Base-by-base conservation (phyloP, 2,888 invertebrate genomes). In the Mesochorus sp. region DNA sequence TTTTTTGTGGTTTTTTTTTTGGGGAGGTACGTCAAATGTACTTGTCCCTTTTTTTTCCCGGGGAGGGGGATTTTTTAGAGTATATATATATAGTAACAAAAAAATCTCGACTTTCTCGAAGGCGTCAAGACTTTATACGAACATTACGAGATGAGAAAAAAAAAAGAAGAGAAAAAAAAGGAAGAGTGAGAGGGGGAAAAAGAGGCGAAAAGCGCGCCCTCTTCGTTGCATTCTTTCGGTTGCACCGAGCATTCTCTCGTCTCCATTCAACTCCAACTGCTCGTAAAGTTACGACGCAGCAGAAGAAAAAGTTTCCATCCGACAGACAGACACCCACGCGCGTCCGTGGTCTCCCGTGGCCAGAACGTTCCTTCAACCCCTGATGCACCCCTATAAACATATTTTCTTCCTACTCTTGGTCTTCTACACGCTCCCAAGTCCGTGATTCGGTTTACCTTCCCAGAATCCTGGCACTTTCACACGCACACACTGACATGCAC, bases 391-490 rank as follows among this genome's bases (percentile, higher is more conserved):
- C 17, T 34, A 39, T n/a, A 5, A 31, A 39, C 53, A 37, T 57
- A 51, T 67, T 67, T 59, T 62, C 53, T 55, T 47, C 61, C 53
- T 37, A 42, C 66, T 53, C 17, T 17, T 44, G 59, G 31, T 39
- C 6, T 49, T 26, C 42, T 64, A n/a, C n/a, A n/a, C 57, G 37
- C 6, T 12, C 21, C 6, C 12, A 1, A 34, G 72, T 49, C 53
- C 51, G 80, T 76, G 84, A 85, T 84, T 83, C 80, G 82, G 82
- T 85, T 83, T 83, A 72, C 76, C 80, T 75, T 66, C 76, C 64
- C 75, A 76, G 71, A 81, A 80, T 67, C 76, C 61, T 42, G 31
- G 34, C 42, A 8, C 14, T 62, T 53, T 42, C 42, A 51, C 49
- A 42, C 3, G 21, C 39, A 3, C 4, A 19, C n/a, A 14, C 14